A percentile compares a stretch with the other conserved stretches of the same genome.
These are phyloP conservation scores for Sinohyriopsis cumingii DNA, from an alignment of 2,888 invertebrate species.

Conservation along the genomic window DNA sequence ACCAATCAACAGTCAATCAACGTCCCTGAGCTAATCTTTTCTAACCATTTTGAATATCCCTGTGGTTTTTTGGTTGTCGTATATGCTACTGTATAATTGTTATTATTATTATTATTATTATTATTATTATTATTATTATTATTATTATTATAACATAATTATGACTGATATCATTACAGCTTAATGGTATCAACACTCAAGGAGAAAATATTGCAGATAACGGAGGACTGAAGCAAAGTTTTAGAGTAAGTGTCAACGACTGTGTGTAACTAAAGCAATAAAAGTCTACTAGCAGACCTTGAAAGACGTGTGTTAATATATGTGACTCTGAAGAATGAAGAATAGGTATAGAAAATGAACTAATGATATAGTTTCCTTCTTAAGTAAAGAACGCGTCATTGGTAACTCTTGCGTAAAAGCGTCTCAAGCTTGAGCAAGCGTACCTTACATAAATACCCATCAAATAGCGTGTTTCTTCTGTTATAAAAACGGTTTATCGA, in stretches of 20 bases:
- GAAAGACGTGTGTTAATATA: not conserved
- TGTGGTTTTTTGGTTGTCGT: too few relatives aligned
- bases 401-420: not conserved
- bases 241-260: slow-evolving; percentile 77
- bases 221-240: slow-evolving; percentile 93
- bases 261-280: not conserved
- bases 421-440: not conserved
- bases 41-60: too few relatives aligned
- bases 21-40: too few relatives aligned
- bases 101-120: too few relatives aligned
- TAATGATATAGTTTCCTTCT: too few relatives aligned
- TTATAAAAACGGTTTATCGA: too few relatives aligned
- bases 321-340: not conserved
- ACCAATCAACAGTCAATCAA: too few relatives aligned
- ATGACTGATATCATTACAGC: slow-evolving; percentile 41
- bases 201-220: slow-evolving; percentile 97
- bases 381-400: not conserved
- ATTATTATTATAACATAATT: too few relatives aligned
- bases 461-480: too few relatives aligned
- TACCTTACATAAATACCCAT: too few relatives aligned
- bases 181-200: slow-evolving; percentile 93
- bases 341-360: not conserved
- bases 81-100: too few relatives aligned
- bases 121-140: too few relatives aligned
- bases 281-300: not conserved